Conservation (phyloP, 2,797 vertebrate genomes). For the Anas capensis region DNA sequence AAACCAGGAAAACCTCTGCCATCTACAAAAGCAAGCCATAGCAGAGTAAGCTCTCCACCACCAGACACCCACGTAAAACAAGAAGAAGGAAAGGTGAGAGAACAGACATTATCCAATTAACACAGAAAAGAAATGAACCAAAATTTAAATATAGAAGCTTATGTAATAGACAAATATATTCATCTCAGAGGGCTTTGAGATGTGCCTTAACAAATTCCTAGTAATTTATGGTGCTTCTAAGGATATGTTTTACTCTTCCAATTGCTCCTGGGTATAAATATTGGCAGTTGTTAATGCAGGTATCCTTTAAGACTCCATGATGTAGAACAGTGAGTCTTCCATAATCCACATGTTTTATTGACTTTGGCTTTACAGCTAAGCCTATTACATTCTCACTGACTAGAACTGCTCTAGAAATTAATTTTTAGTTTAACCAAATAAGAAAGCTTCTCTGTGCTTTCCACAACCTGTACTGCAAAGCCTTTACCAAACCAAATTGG, state of each 20-base stretch:
- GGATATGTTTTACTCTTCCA: background rate
- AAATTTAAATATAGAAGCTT: background rate
- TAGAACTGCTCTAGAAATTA: background rate
- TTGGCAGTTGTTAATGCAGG: background rate
- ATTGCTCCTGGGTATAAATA: background rate
- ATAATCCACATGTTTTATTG: background rate
- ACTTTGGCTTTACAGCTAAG: background rate
- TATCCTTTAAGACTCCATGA: background rate
- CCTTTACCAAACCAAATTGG: background rate
- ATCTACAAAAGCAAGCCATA: constrained; percentile 16
- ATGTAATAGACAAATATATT: background rate
- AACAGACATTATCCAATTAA: background rate
- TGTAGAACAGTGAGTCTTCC: background rate
- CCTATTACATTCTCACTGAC: background rate
- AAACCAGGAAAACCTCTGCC: constrained; percentile 66
- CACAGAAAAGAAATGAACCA: background rate
- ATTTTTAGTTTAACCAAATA: background rate
- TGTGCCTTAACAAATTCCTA: background rate
- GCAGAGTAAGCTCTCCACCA: background rate
- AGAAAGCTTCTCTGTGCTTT: background rate
- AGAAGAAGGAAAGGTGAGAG: constrained; percentile 75
- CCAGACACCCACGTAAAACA: constrained; percentile 53
- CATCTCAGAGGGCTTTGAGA: background rate
- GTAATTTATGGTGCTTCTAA: background rate
- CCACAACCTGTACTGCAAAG: background rate